Conservation (phyloP, 2,113 vertebrate species). For the Gambusia affinis region DNA sequence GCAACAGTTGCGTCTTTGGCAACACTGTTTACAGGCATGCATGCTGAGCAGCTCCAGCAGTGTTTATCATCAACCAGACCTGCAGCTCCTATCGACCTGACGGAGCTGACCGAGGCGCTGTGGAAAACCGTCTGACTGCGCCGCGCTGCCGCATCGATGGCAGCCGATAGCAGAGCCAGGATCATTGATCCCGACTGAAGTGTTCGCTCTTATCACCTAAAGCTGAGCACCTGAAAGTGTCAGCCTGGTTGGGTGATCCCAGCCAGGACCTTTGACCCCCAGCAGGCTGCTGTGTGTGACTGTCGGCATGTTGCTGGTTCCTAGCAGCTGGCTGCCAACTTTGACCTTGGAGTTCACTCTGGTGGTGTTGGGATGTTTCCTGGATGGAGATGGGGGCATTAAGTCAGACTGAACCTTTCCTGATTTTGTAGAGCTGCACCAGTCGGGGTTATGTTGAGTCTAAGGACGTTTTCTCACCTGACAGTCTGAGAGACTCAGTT, state of each 20-base stretch:
- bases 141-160: neutral
- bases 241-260: accelerated
- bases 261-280: neutral
- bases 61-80: slow-evolving; percentile 26
- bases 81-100: neutral
- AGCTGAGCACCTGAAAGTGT: neutral
- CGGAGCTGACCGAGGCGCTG: neutral
- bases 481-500: too few relatives aligned
- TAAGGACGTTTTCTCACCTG: too few relatives aligned
- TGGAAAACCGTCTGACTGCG: neutral
- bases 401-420: too few relatives aligned
- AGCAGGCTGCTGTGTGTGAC: neutral
- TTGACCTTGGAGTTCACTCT: too few relatives aligned
- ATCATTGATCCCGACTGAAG: neutral
- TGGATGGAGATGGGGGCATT: too few relatives aligned
- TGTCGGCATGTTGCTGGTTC: neutral
- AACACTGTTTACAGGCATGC: neutral
- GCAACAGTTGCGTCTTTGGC: neutral
- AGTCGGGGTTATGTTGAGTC: too few relatives aligned
- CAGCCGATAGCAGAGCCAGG: neutral
- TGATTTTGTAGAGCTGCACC: too few relatives aligned
- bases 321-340: neutral
- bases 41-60: neutral
- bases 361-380: too few relatives aligned
- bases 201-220: neutral